Evolutionary conservation across 1,140 invertebrate genomes (phyloP).

Genomic region (Pemphigus obesinymphae): DNA sequence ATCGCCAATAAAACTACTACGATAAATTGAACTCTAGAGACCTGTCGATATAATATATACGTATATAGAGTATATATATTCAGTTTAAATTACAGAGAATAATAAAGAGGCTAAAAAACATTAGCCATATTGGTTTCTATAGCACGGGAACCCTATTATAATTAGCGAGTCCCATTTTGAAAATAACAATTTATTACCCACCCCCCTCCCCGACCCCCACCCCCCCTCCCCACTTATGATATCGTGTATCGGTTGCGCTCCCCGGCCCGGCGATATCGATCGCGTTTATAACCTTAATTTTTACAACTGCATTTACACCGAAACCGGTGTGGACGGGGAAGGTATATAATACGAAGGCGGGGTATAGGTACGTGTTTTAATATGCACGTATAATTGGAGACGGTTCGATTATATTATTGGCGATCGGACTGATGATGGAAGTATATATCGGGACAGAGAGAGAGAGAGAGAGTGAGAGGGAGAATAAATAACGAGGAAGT

Average conservation of each 20-base stretch:
- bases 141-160: neutral
- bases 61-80: neutral
- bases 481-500: neutral
- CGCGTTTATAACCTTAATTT: slow-evolving; percentile 20
- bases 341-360: too few species aligned
- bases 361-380: neutral
- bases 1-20: neutral
- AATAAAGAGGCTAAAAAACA: slow-evolving; percentile 1
- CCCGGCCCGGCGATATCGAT: neutral
- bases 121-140: slow-evolving; percentile 15
- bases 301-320: slow-evolving; percentile 18
- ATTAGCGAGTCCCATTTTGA: slow-evolving; percentile 23
- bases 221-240: too few species aligned
- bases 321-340: neutral
- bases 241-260: slow-evolving; percentile 15
- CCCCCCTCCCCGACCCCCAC: too few species aligned
- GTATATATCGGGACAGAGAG: neutral
- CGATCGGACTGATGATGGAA: neutral
- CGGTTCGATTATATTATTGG: slow-evolving; percentile 17
- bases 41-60: too few species aligned
- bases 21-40: neutral
- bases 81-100: neutral
- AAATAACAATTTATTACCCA: slow-evolving; percentile 19
- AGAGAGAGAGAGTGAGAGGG: neutral
- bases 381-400: slow-evolving; percentile 28